Evolutionary conservation across 2,888 invertebrate species (phyloP).

Genomic region (Xylota segnis): DNA sequence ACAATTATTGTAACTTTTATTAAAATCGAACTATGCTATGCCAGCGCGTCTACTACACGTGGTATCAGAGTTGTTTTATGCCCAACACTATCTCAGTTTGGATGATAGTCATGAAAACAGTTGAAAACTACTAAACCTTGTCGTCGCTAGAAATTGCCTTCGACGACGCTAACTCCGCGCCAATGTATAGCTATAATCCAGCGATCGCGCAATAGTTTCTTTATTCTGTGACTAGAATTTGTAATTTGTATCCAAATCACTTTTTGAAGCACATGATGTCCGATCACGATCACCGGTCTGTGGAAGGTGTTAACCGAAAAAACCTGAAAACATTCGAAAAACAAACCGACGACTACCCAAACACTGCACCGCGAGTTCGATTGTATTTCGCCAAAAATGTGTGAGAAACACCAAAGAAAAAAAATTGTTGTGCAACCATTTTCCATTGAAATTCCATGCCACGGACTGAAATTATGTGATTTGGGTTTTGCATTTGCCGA

Average conservation of each 20-base stretch:
- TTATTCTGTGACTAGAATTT: conserved; percentile 46
- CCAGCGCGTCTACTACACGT: background rate
- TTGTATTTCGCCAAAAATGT: conserved; percentile 15
- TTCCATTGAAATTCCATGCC: conserved; percentile 49
- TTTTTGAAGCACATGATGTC: conserved; percentile 33
- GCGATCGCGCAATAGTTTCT: conserved; percentile 28
- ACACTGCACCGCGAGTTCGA: background rate
- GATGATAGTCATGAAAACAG: background rate
- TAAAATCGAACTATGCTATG: no score
- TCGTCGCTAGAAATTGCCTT: background rate
- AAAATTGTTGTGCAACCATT: conserved; percentile 50
- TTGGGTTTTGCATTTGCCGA: conserved; percentile 19
- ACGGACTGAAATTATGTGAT: conserved; percentile 40
- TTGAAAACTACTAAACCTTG: conserved; percentile 8
- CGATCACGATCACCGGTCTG: conserved; percentile 43
- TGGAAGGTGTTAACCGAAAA: conserved; percentile 8
- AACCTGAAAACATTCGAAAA: conserved; percentile 17
- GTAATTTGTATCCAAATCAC: conserved; percentile 46
- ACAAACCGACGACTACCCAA: background rate
- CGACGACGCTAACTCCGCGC: background rate
- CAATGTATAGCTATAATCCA: conserved; percentile 12
- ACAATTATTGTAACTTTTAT: no score
- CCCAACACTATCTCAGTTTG: background rate
- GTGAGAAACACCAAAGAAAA: conserved; percentile 8
- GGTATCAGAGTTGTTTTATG: background rate